Base-by-base conservation (phyloP, 2,888 invertebrate species). In the Hydriomena furcata region DNA sequence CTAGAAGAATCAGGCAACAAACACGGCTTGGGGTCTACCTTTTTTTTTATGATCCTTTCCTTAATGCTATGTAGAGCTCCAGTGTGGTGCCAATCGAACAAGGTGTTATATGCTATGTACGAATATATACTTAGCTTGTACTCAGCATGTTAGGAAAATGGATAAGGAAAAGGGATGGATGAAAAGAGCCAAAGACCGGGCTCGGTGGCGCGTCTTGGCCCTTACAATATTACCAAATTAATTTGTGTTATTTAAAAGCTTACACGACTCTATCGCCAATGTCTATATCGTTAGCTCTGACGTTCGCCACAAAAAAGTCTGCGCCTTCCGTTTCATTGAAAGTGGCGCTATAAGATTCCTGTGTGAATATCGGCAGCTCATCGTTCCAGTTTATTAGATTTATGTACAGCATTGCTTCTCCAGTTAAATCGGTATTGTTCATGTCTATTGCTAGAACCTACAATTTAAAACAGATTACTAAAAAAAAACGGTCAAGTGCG, bases 341-440 rank as follows among this genome's bases (percentile, higher is more conserved):
- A 3, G 74, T 59, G 0, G 84, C 85, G 0, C 66, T 81, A 24
- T 81, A 75, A 2, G 75, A 70, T 7, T 67, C 60, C 1, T 75
- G 50, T 4, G 74, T 66, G 72, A 95, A 95, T 55, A 89, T 90
- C 0, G 95, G 95, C 56, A 82, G 64, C 71, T 95, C 94, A 68
- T 95, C 95, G 74, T 95, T 95, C 86, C 92, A 91, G 79, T 95
- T 94, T 21, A 82, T 78, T 31, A 95, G 86, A 45, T 87, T 68
- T 6, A 94, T 91, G 46, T 73, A 76, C 0, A 94, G 73, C 1
- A 69, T 68, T 6, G 86, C 81, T 5, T 65, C 70, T n/a, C 87
- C 88, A 2, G 71, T 59, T 51, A 81, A 79, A 0, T 58, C 52
- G 0, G 81, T 62, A 5, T 74, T 65, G 49, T 79, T 65, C 56